phyloP scores from a whole-genome alignment of 2,113 vertebrate species.

The Pelobates fuscus region DNA sequence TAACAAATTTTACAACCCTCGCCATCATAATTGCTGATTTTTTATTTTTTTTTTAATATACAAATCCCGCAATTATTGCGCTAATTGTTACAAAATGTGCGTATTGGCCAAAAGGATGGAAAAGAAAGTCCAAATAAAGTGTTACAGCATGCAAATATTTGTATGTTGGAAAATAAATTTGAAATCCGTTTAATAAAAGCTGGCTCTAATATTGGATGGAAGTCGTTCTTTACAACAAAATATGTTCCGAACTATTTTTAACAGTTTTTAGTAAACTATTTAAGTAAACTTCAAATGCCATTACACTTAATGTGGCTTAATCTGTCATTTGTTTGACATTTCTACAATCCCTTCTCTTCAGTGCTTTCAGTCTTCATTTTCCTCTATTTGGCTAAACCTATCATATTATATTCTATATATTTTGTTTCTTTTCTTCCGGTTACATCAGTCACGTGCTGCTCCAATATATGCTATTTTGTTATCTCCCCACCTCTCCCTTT shows the following conservation, averaged over 20 bases:
- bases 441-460: no score
- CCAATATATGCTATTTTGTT: no score
- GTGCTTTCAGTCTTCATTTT: neutral
- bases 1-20: constrained; percentile 68
- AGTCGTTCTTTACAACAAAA: neutral
- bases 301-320: no score
- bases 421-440: no score
- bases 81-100: constrained; percentile 58
- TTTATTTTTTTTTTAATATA: constrained; percentile 47
- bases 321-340: neutral
- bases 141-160: neutral
- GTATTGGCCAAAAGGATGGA: constrained; percentile 56
- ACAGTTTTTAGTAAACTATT: no score
- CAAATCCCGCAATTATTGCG: constrained; percentile 57
- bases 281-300: no score
- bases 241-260: no score
- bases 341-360: neutral
- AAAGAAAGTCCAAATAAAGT: neutral
- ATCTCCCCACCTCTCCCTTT: neutral
- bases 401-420: no score
- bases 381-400: neutral
- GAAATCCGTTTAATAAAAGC: neutral
- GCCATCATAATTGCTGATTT: constrained; percentile 66
- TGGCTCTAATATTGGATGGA: neutral
- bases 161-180: neutral